Conservation (phyloP, 2,888 invertebrate species). For the Ophion costatus region DNA sequence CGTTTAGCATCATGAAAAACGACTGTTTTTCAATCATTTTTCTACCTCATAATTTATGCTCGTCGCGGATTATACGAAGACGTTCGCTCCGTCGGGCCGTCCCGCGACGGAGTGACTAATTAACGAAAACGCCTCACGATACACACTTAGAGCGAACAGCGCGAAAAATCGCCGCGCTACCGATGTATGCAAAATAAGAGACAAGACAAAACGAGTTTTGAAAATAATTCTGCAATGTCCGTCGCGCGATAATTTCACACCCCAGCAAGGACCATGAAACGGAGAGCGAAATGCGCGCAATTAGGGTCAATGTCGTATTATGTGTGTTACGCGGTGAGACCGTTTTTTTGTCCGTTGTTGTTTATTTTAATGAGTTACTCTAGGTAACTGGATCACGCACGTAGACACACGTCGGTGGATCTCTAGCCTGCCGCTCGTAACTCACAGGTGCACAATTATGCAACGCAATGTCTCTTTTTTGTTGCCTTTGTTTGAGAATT, state of each 20-base stretch:
- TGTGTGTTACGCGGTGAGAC: slow-evolving; percentile 26
- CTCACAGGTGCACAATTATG: not conserved
- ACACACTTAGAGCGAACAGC: not conserved
- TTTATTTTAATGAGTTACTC: slow-evolving; percentile 16
- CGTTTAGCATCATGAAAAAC: no score
- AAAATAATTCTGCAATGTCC: slow-evolving; percentile 17
- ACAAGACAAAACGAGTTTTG: not conserved
- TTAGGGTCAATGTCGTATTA: slow-evolving; percentile 58
- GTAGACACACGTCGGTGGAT: slow-evolving; percentile 1
- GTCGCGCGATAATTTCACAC: slow-evolving; percentile 8
- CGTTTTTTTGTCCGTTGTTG: slow-evolving; percentile 14
- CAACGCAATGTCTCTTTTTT: not conserved
- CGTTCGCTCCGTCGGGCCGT: no score
- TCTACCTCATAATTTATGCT: no score
- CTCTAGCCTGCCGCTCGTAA: not conserved
- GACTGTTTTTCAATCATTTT: no score
- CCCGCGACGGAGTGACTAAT: no score
- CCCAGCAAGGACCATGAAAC: slow-evolving; percentile 39
- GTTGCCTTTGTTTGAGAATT: not conserved
- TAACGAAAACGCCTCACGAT: not conserved
- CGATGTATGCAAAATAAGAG: not conserved
- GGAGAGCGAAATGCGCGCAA: slow-evolving; percentile 49
- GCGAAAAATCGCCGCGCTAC: slow-evolving; percentile 2
- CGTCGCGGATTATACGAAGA: no score
- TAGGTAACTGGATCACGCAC: slow-evolving; percentile 27